A percentile compares a stretch with the other conserved stretches of the same genome.
Conservation (phyloP, 2,888 invertebrate species). For the Tetrapedia diversipes region DNA sequence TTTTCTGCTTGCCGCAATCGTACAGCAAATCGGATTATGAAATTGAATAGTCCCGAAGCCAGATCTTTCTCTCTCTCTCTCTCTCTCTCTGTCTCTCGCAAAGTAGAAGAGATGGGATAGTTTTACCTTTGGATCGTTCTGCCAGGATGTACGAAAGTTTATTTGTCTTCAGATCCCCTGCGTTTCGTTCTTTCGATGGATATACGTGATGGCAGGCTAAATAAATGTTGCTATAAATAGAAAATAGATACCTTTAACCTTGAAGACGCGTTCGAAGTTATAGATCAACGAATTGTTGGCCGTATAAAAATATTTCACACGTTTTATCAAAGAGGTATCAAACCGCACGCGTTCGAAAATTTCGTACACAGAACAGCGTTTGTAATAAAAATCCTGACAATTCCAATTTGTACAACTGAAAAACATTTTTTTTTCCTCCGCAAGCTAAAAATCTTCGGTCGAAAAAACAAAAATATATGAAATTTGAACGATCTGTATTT, state of each 20-base stretch:
- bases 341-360: no score
- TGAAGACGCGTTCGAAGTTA: no score
- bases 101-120: slow-evolving; percentile 1
- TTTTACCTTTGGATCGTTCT: slow-evolving; percentile 55
- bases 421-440: no score
- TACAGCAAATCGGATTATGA: slow-evolving; percentile 73
- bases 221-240: slow-evolving; percentile 33
- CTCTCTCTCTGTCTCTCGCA: not conserved
- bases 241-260: no score
- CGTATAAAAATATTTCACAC: no score
- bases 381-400: no score
- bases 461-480: not conserved
- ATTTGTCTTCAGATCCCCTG: slow-evolving; percentile 24
- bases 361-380: no score
- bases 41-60: slow-evolving; percentile 71
- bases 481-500: no score
- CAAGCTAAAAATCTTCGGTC: no score
- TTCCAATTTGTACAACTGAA: no score
- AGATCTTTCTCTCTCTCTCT: not conserved
- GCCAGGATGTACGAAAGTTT: slow-evolving; percentile 40
- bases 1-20: slow-evolving; percentile 70
- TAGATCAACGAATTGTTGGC: no score
- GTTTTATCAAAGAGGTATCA: no score
- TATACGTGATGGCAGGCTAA: slow-evolving; percentile 29
- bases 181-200: not conserved